phyloP scores from a whole-genome alignment of 2,797 vertebrate species.

The Mormyrus hasselquistii region DNA sequence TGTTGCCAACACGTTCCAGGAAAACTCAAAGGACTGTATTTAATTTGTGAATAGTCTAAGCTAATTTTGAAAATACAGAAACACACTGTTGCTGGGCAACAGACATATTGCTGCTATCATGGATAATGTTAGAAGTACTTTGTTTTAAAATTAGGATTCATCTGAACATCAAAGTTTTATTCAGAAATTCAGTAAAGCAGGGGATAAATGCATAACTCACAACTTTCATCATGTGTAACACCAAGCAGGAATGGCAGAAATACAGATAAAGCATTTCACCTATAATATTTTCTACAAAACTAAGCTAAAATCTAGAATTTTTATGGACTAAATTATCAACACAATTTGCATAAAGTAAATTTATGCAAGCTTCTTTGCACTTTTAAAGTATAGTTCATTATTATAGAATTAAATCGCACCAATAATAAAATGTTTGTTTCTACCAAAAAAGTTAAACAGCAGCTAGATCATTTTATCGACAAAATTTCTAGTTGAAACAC shows the following conservation, averaged over 20 bases:
- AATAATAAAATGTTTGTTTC: neutral
- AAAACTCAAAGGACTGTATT: neutral
- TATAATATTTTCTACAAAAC: neutral
- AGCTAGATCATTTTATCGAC: neutral
- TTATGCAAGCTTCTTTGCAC: neutral
- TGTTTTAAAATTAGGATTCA: neutral
- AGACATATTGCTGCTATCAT: neutral
- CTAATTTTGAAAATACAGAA: neutral
- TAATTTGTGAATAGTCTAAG: neutral
- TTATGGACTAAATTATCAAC: neutral
- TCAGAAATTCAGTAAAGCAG: neutral
- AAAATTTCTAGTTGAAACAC: neutral
- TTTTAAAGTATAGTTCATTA: neutral
- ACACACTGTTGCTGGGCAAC: neutral
- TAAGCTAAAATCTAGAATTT: neutral
- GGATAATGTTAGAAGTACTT: neutral
- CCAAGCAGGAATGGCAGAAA: neutral
- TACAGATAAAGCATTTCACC: neutral
- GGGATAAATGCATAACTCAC: neutral
- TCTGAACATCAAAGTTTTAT: neutral
- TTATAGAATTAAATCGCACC: neutral
- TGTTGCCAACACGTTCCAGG: neutral
- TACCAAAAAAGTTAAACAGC: neutral
- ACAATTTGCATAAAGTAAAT: neutral
- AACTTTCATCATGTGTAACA: neutral